A percentile compares a stretch with the other conserved stretches of the same genome.
phyloP scores from a whole-genome alignment of 2,113 vertebrate species.

The Tupaia tana region DNA sequence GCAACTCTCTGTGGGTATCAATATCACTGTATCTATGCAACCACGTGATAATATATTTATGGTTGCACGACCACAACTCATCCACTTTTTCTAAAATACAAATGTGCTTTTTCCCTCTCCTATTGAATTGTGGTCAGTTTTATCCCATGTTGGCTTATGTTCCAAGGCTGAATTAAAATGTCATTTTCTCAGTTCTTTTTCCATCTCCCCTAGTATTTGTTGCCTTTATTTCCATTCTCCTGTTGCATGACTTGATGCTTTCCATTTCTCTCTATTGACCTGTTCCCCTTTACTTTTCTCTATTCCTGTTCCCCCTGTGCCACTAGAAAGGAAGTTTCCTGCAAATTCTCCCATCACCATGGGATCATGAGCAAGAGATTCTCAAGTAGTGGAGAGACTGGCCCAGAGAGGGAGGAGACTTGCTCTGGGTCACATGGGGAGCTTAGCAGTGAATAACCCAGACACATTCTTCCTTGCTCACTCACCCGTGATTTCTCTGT shows the following conservation, averaged over 20 bases:
- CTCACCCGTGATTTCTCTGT: neutral
- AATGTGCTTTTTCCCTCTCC: neutral
- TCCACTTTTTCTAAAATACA: neutral
- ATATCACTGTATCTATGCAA: neutral
- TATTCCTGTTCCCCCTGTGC: neutral
- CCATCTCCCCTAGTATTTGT: neutral
- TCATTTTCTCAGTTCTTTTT: neutral
- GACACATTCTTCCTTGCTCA: neutral
- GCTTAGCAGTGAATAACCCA: neutral
- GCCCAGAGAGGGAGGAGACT: neutral
- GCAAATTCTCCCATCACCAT: neutral
- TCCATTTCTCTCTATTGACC: neutral
- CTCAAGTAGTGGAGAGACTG: neutral
- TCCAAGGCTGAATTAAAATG: conserved; percentile 16
- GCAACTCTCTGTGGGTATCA: neutral
- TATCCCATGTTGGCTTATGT: neutral
- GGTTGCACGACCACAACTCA: neutral
- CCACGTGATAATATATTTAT: neutral
- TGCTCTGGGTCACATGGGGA: neutral
- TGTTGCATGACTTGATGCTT: neutral
- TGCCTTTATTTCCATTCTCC: neutral
- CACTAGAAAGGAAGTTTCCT: neutral
- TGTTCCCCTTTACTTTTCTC: neutral
- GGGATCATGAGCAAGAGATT: neutral
- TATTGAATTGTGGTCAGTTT: neutral